Evolutionary conservation across 2,113 vertebrate species (phyloP), one percentile per base, ranked within the genome.

Genomic region (Notothenia rossii): DNA sequence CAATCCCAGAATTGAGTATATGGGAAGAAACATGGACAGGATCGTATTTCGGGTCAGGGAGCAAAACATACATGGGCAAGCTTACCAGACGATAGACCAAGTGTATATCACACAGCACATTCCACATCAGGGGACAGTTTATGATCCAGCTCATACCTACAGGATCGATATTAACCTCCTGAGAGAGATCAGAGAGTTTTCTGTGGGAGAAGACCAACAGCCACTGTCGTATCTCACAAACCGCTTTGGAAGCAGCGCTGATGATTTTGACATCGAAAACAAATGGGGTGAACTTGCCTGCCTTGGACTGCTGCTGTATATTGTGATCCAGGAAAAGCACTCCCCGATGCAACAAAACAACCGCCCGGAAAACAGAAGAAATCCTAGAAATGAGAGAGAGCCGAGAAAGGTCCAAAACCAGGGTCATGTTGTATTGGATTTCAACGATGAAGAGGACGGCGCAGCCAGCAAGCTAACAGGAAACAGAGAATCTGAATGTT

Each of bases 51-150:
- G 89, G 50, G 81, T 88, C 43, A 64, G 55, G 7, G 61, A 68
- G 13, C 62, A 77, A 11, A 83, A 81, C 54, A n/a, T 13, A n/a
- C n/a, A n/a, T n/a, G n/a, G n/a, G n/a, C 9, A 33, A 67, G 6
- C 0, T 22, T 0, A 10, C 5, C 59, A 64, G n/a, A 65, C 33
- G 5, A 75, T 90, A 12, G 89, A 91, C 7, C 51, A 54, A 36
- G 89, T 91, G 8, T 92, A 85, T 22, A 83, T 93, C 43, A 94
- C 93, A 8, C 93, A 94, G 77, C 93, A 94, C 73, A 29, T 91
- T 83, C 25, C 64, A 40, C 5, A 13, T 25, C 83, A 67, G 58
- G 85, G 86, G 15, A 85, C 88, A 3, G 1, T 0, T 1, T 94
- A 93, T 48, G 86, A 94, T 58, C 91, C 85, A 18, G 20, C 3